Percentiles rank a stretch among this genome's conserved stretches.
These are phyloP conservation scores for Aphodius granarius DNA, from an alignment of 2,888 invertebrate genomes.

Conservation along the genomic window DNA sequence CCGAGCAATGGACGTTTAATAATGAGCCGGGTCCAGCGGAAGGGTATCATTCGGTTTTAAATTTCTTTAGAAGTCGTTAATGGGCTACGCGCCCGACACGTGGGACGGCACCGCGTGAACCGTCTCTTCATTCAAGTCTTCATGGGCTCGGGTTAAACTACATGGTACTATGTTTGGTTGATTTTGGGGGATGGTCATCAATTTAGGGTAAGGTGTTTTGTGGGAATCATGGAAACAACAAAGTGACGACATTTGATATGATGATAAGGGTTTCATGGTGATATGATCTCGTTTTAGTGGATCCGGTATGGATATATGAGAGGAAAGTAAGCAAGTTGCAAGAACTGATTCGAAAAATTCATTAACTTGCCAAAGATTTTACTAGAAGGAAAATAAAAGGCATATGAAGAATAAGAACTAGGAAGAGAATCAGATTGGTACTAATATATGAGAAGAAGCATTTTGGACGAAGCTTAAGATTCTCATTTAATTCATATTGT, in stretches of 20 bases:
- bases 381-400: too few species aligned
- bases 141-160: background rate
- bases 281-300: background rate
- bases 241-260: background rate
- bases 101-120: background rate
- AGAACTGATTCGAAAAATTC: too few species aligned
- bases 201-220: background rate
- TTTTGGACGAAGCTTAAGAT: too few species aligned
- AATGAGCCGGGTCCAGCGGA: slow-evolving; percentile 24
- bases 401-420: too few species aligned
- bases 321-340: background rate
- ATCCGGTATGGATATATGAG: background rate
- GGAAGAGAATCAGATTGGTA: too few species aligned
- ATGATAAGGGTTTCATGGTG: background rate
- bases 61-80: background rate
- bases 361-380: too few species aligned
- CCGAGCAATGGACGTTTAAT: slow-evolving; percentile 46
- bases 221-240: background rate
- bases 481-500: too few species aligned
- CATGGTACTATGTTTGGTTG: background rate
- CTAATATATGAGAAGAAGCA: too few species aligned
- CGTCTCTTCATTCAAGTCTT: background rate
- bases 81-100: background rate
- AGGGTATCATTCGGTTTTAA: slow-evolving; percentile 6
- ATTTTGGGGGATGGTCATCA: background rate